phyloP scores from a whole-genome alignment of 1,140 invertebrate species.

The Nephotettix cincticeps region DNA sequence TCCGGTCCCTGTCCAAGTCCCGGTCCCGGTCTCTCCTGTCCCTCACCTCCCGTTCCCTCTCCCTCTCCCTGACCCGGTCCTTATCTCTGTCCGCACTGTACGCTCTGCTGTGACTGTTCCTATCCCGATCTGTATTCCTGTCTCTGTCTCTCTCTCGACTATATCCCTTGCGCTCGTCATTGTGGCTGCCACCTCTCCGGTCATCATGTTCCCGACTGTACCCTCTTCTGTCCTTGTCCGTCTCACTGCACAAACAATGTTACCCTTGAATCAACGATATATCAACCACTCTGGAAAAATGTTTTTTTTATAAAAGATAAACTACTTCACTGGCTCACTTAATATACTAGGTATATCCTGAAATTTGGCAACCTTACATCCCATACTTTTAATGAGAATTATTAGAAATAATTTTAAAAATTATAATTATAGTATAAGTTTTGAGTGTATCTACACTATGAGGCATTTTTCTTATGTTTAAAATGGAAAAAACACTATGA shows the following conservation, averaged over 20 bases:
- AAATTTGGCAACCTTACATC: too few species aligned
- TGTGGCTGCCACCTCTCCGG: not conserved
- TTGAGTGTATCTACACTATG: not conserved
- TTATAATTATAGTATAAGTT: not conserved
- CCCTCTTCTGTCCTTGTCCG: not conserved
- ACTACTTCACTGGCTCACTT: too few species aligned
- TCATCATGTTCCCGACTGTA: not conserved
- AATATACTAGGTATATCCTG: too few species aligned
- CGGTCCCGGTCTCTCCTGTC: conserved; percentile 38
- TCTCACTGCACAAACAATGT: not conserved
- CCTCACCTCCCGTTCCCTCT: conserved; percentile 26
- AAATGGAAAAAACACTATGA: conserved; percentile 5
- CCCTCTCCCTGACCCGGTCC: conserved; percentile 31
- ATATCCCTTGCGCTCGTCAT: not conserved
- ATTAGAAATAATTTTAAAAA: too few species aligned
- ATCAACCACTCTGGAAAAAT: too few species aligned
- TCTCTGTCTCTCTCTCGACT: not conserved
- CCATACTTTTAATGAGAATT: too few species aligned
- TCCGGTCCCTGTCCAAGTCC: conserved; percentile 24
- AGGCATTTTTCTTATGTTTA: not conserved
- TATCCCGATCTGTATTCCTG: conserved; percentile 3
- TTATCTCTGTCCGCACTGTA: conserved; percentile 24
- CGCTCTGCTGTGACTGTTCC: not conserved
- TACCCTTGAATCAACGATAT: too few species aligned
- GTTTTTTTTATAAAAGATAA: too few species aligned